These are phyloP conservation scores for Oophaga pumilio DNA, from an alignment of 2,113 vertebrate species.

Conservation along the genomic window DNA sequence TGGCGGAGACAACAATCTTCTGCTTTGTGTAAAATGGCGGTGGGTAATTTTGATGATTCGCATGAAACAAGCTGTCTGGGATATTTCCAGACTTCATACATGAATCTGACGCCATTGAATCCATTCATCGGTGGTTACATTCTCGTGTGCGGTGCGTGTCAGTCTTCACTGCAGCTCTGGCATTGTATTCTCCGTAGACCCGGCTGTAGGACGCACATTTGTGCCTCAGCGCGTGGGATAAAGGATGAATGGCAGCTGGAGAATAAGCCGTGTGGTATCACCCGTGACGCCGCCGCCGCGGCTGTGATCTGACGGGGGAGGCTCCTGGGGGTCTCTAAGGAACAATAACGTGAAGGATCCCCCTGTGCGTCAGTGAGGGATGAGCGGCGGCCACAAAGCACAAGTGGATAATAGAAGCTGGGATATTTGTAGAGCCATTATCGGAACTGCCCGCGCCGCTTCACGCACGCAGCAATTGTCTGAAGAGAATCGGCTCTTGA, in stretches of 20 bases:
- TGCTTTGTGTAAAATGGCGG: too few relatives aligned
- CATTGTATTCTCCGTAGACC: background rate
- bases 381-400: background rate
- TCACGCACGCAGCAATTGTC: conserved; percentile 1
- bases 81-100: background rate
- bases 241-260: background rate
- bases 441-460: background rate
- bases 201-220: background rate
- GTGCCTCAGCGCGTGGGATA: background rate
- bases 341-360: background rate
- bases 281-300: background rate
- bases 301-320: background rate
- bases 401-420: conserved; percentile 16
- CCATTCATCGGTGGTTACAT: background rate
- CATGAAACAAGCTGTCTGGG: too few relatives aligned
- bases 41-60: too few relatives aligned
- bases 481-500: background rate
- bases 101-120: background rate
- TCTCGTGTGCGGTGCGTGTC: background rate
- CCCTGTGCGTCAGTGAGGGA: background rate
- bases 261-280: background rate
- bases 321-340: background rate
- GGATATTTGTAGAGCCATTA: background rate
- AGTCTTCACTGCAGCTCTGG: background rate
- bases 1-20: too few relatives aligned